phyloP scores from a whole-genome alignment of 2,797 vertebrate genomes.

The Eremophila alpestris region DNA sequence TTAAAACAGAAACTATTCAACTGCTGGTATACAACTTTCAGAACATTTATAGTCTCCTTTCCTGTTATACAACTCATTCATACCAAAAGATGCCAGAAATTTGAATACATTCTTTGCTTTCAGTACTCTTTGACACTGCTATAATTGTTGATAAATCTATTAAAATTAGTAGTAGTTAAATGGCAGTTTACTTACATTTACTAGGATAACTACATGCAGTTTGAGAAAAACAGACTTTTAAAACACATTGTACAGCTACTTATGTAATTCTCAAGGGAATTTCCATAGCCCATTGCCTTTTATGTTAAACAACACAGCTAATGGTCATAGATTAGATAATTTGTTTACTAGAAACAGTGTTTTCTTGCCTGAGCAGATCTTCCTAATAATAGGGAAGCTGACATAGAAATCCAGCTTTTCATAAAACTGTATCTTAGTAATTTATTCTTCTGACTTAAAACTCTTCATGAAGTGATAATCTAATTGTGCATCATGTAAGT shows the following conservation, averaged over 20 bases:
- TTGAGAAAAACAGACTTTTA: neutral
- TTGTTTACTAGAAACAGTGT: neutral
- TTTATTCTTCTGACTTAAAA: slow-evolving; percentile 13
- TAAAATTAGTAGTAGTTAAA: neutral
- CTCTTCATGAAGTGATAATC: slow-evolving; percentile 54
- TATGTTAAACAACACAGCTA: neutral
- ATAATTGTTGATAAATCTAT: neutral
- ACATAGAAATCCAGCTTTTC: neutral
- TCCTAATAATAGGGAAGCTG: neutral
- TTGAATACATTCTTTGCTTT: neutral
- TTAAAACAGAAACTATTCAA: neutral
- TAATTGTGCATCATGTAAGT: slow-evolving; percentile 32
- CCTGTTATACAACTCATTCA: neutral
- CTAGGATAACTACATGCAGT: neutral
- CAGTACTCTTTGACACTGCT: neutral
- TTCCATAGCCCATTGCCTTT: neutral
- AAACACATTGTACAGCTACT: neutral
- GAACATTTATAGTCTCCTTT: neutral
- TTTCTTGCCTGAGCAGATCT: neutral
- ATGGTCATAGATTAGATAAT: neutral
- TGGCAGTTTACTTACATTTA: neutral
- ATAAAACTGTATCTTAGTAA: neutral
- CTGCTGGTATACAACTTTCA: neutral
- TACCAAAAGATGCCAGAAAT: neutral
- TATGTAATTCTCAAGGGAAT: neutral